Evolutionary conservation across 2,888 invertebrate genomes (phyloP), one percentile per base, ranked within the genome.

Genomic region (Ormyrus pomaceus): DNA sequence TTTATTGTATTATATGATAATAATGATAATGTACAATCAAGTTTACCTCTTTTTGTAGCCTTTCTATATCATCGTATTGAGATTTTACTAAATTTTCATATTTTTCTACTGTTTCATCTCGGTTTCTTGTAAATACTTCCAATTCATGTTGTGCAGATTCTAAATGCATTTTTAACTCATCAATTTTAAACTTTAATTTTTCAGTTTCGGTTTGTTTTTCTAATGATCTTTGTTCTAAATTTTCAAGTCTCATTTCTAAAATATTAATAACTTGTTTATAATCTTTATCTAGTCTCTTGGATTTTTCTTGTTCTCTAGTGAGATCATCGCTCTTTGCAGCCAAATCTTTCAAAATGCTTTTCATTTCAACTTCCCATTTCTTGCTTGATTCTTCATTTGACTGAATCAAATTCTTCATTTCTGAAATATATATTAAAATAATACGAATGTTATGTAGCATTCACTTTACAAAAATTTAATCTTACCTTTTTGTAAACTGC

Each of bases 401-500:
- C 11, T 84, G 84, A 77, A 88, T 86, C 81, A 86, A 75, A 5
- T 71, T 76, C 72, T 88, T 88, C 68, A 87, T 58, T 84, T 86
- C 88, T 87, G 51, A 6, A 48, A 65, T 7, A 19, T 72, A 58
- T 51, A 65, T 65, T 65, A 51, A n/a, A 55, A 72, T 59, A 55
- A 72, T 34, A 55, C 5, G 8, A 10, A 34, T 34, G 4, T 34
- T 34, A 34, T 34, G 34, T 79, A 50, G 65, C 56, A 62, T 61
- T 46, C 53, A 9, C 51, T 50, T 4, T 50, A 66, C 19, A 59
- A 34, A 34, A 34, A 34, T 34, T 34, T 56, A 58, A 10, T 64
- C 70, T 78, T 70, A 86, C 88, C 88, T 77, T 84, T 87, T 81
- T 89, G 88, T 11, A 89, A 83, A 34, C 81, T 83, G n/a, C 10